phyloP scores from a whole-genome alignment of 2,113 vertebrate genomes.

The Prionailurus viverrinus region DNA sequence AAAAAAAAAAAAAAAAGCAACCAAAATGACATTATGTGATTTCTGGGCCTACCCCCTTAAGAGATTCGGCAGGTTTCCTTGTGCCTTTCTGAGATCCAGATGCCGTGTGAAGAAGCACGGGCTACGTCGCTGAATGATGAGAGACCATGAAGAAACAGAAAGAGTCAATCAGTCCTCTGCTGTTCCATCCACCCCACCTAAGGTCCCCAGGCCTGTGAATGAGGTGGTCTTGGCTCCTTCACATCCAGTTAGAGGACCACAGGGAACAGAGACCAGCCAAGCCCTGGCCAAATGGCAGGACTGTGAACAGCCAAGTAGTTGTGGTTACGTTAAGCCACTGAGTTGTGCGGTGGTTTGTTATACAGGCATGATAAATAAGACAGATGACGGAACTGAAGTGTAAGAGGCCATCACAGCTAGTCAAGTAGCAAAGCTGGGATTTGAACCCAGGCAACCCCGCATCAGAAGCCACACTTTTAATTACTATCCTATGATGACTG shows the following conservation, averaged over 20 bases:
- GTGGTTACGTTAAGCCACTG: neutral
- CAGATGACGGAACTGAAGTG: neutral
- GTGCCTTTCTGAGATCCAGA: neutral
- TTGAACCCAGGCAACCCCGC: neutral
- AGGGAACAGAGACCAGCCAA: neutral
- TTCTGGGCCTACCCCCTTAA: neutral
- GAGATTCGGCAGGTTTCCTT: neutral
- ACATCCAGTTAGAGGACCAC: neutral
- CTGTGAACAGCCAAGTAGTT: neutral
- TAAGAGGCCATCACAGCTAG: neutral
- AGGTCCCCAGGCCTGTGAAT: neutral
- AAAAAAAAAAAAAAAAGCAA: neutral
- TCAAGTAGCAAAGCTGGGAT: neutral
- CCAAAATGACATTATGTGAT: neutral
- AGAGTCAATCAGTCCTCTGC: neutral
- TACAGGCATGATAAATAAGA: neutral
- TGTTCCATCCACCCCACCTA: neutral
- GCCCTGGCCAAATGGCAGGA: neutral
- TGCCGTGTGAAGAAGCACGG: neutral
- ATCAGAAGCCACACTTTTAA: constrained; percentile 15
- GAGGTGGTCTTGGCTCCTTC: neutral
- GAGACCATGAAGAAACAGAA: neutral
- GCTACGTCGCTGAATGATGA: neutral
- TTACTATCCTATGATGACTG: neutral
- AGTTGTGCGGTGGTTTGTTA: neutral